Conservation (phyloP, 2,797 vertebrate genomes). For the Gymnothorax javanicus region DNA sequence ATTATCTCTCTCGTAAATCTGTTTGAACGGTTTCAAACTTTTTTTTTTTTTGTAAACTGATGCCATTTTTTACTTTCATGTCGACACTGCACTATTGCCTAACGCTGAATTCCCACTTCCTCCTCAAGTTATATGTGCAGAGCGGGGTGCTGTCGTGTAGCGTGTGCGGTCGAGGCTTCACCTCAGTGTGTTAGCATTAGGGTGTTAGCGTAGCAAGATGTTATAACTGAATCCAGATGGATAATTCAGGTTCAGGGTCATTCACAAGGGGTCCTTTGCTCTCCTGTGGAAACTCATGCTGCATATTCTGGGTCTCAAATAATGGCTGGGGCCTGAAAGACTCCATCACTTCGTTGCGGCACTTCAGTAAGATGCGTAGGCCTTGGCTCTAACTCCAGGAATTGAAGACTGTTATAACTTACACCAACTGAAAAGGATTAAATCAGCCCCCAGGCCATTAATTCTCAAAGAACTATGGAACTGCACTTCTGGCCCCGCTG, state of each 20-base stretch:
- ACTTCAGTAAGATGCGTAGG: not conserved
- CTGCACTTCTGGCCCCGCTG: not conserved
- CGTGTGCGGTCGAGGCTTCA: not conserved
- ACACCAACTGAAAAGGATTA: not conserved
- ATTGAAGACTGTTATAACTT: not conserved
- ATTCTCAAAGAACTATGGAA: not conserved
- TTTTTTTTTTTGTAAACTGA: not conserved
- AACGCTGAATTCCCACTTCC: not conserved
- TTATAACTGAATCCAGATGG: not conserved
- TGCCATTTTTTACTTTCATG: not conserved
- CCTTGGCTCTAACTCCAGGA: not conserved
- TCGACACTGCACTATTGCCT: not conserved
- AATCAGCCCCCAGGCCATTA: not conserved
- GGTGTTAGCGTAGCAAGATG: not conserved
- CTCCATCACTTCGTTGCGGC: not conserved
- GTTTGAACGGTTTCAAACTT: constrained; percentile 3
- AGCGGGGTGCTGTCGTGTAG: not conserved
- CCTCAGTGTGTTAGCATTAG: not conserved
- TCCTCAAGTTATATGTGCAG: not conserved
- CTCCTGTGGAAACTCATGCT: not conserved
- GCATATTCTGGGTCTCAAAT: not conserved
- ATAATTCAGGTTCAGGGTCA: not conserved
- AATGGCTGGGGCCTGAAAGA: not conserved
- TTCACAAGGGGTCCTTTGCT: not conserved
- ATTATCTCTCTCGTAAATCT: constrained; percentile 64